Evolutionary conservation across 1,140 invertebrate species (phyloP), one percentile per base, ranked within the genome.

Genomic region (Sycobia sp.): DNA sequence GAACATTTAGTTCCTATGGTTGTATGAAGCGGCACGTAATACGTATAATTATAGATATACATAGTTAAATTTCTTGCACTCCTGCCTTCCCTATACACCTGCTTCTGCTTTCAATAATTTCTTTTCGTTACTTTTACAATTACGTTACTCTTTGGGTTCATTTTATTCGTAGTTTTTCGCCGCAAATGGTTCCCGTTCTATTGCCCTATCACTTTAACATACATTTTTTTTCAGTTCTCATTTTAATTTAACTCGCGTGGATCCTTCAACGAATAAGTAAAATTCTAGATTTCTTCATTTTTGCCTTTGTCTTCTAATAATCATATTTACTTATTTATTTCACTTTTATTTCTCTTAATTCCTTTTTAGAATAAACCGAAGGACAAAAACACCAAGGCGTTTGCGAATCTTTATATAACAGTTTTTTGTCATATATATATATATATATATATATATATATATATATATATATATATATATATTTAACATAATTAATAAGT

Each of bases 21-120:
- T n/a, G 62, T 62, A 66, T 54, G 39, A 76, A 73, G 74, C 71
- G 46, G 55, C 75, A 75, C 70, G 71, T 73, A 67, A 68, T 69
- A 72, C 62, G 62, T n/a, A n/a, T 68, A 72, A 72, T 70, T 72
- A 72, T 58, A 58, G 59, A 65, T 65, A 47, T 59, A 65, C 38
- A 59, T 53, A 66, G 51, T 66, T 72, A 36, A 54, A 59, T 65
- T 11, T 61, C 32, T n/a, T n/a, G n/a, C n/a, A 27, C 50, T 20
- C 27, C 38, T 49, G 20, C 2, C 18, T 59, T 58, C 23, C 4
- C n/a, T n/a, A n/a, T n/a, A n/a, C n/a, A n/a, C n/a, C n/a, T n/a
- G n/a, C n/a, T n/a, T n/a, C n/a, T n/a, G n/a, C n/a, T n/a, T n/a
- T n/a, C n/a, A n/a, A n/a, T n/a, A n/a, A n/a, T n/a, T n/a, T n/a